Percentiles rank a stretch among this genome's conserved stretches.
phyloP scores from a whole-genome alignment of 2,888 invertebrate species.

The Aphrophora alni region DNA sequence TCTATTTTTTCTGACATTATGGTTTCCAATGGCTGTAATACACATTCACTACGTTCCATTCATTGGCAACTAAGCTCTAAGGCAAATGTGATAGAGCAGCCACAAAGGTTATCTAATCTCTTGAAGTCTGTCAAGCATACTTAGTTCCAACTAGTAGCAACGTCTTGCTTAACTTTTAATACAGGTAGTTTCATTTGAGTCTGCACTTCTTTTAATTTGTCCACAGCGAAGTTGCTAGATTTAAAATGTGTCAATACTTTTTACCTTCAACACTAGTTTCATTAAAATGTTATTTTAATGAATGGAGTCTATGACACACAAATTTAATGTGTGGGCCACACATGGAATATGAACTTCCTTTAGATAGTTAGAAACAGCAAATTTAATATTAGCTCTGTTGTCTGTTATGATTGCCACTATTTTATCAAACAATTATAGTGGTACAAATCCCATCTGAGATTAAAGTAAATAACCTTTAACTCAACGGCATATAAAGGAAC shows the following conservation, averaged over 20 bases:
- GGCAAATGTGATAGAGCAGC: too few species aligned
- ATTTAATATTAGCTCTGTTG: conserved; percentile 52
- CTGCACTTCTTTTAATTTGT: too few species aligned
- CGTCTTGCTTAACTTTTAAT: conserved; percentile 17
- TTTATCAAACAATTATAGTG: too few species aligned
- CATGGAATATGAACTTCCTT: conserved; percentile 50
- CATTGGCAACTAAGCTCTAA: not conserved
- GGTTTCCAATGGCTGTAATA: conserved; percentile 6
- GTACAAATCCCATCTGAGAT: too few species aligned
- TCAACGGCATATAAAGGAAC: too few species aligned
- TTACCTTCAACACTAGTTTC: not conserved
- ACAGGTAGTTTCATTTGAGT: conserved; percentile 16
- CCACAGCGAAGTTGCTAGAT: conserved; percentile 21
- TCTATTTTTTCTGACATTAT: too few species aligned
- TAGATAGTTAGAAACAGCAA: conserved; percentile 49
- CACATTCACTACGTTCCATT: conserved; percentile 7
- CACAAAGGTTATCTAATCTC: too few species aligned
- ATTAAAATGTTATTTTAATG: too few species aligned
- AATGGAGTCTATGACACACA: not conserved
- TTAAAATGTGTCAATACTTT: conserved; percentile 22
- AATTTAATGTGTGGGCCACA: conserved; percentile 51
- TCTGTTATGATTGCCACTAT: conserved; percentile 50
- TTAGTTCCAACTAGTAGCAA: conserved; percentile 17
- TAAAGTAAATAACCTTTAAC: too few species aligned
- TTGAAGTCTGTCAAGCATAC: too few species aligned